phyloP scores from a whole-genome alignment of 2,113 vertebrate genomes.

The Hydrolagus affinis region DNA sequence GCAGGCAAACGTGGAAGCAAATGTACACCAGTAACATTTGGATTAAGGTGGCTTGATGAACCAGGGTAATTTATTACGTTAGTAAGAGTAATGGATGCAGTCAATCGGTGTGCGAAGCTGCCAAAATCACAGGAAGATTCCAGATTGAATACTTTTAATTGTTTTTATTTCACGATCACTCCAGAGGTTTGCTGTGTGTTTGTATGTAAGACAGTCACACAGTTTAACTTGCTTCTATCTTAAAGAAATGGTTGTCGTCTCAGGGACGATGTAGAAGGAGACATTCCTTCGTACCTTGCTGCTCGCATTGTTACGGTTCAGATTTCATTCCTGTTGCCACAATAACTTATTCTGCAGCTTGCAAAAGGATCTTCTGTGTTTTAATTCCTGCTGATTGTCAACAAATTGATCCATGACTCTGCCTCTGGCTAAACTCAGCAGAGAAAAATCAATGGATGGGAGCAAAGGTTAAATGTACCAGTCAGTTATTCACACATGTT shows the following conservation, averaged over 20 bases:
- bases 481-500: no score
- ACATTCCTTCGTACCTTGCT: background rate
- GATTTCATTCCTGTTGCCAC: background rate
- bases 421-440: no score
- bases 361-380: background rate
- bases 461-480: no score
- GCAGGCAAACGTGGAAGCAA: no score
- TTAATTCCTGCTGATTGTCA: background rate
- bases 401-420: no score
- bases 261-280: background rate
- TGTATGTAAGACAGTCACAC: background rate
- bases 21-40: no score
- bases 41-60: no score
- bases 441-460: no score
- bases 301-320: background rate
- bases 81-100: no score
- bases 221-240: background rate
- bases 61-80: no score
- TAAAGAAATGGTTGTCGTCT: conserved; percentile 14
- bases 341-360: conserved; percentile 12
- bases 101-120: background rate
- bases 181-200: background rate
- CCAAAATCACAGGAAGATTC: background rate
- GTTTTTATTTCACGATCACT: background rate
- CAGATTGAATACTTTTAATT: no score